Conservation (phyloP, 2,113 vertebrate genomes). For the Vulpes lagopus region DNA sequence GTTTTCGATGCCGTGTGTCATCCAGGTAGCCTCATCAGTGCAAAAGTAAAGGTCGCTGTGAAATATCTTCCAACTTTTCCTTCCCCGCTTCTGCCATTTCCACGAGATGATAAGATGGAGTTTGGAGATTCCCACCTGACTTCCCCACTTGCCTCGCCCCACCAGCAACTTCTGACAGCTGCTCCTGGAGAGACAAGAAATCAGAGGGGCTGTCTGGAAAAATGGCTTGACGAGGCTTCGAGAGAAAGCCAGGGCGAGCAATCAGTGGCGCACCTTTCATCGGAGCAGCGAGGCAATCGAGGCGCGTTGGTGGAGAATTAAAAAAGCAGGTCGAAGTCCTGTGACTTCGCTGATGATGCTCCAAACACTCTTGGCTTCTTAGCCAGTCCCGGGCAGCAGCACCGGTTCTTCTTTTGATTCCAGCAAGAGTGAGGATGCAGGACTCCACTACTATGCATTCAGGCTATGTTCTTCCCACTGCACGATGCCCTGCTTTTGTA, state of each 20-base stretch:
- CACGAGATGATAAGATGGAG: constrained; percentile 65
- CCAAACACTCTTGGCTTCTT: constrained; percentile 82
- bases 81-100: constrained; percentile 62
- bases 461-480: constrained; percentile 87
- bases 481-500: constrained; percentile 89
- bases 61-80: constrained; percentile 74
- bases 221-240: background rate
- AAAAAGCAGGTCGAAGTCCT: constrained; percentile 78
- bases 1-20: constrained; percentile 58
- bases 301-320: background rate
- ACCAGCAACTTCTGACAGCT: constrained; percentile 74
- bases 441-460: constrained; percentile 87
- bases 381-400: constrained; percentile 7
- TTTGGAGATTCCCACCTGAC: constrained; percentile 75
- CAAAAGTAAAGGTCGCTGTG: constrained; percentile 76
- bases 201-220: constrained; percentile 48
- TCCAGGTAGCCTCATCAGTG: constrained; percentile 58
- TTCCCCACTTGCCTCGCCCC: constrained; percentile 69
- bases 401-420: constrained; percentile 77
- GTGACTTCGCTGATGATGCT: constrained; percentile 75
- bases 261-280: background rate
- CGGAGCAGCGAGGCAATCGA: background rate
- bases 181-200: constrained; percentile 68
- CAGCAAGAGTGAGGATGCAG: constrained; percentile 81
- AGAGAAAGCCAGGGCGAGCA: constrained; percentile 36